Evolutionary conservation across 2,888 invertebrate genomes (phyloP), one percentile per base, ranked within the genome.

Genomic region (Poecilus cupreus): DNA sequence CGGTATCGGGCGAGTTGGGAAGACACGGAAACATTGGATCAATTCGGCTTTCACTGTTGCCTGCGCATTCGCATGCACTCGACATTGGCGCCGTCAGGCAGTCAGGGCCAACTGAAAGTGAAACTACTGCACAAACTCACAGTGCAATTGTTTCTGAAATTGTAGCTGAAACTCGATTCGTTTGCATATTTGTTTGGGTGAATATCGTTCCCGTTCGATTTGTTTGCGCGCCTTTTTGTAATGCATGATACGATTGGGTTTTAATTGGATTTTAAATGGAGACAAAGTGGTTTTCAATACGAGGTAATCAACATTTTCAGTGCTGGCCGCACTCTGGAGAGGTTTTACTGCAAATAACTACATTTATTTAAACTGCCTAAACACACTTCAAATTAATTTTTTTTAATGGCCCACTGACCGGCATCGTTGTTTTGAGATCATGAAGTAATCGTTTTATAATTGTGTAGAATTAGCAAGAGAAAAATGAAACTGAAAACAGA

Each of bases 261-360:
- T 68, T 68, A 68, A 68, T 68, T 68, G 64, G 64, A 68, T 37
- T 68, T 68, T 68, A 68, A 68, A 68, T 68, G 37, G 64, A 68
- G 64, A 68, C 64, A 68, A 68, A 68, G 64, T 37, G 64, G 64
- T 68, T 37, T 37, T 68, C 64, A 68, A 68, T 68, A 68, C 32
- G 64, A 39, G 18, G 32, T 18, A 68, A 68, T 51, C 51, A 51
- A 68, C 37, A 37, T 68, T 57, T n/a, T 51, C 18, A 43, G n/a
- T 43, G 5, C 51, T 18, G 13, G 18, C 5, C n/a, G 51, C 18
- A 20, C 51, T 51, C 51, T 32, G 37, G 37, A 68, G 64, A 68
- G 16, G 8, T 32, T 32, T 32, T 1, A 32, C 6, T 32, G 4
- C 4, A 32, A 32, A 32, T 32, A 32, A 32, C 32, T 3, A 32